Evolutionary conservation across 2,797 vertebrate genomes (phyloP), one percentile per base, ranked within the genome.

Genomic region (Clarias fuscus): DNA sequence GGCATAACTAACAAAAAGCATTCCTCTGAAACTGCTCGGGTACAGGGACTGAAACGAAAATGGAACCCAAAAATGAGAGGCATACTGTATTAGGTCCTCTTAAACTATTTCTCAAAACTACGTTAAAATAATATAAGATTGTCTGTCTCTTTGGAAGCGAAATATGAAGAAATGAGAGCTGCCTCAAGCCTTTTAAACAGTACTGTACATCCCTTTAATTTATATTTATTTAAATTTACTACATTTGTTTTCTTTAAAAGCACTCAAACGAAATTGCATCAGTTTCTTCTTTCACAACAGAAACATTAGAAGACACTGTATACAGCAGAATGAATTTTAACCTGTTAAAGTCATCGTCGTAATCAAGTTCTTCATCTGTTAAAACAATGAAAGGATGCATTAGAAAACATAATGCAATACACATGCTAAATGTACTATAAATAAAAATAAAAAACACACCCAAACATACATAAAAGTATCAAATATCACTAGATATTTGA

Each of bases 341-440:
- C 98, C 98, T 99, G 92, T 97, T 97, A 67, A 99, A 98, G 91
- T 99, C 98, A 84, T 99, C 98, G 20, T 94, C 94, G n/a, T 99
- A 99, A 61, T 98, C 96, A 0, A 94, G 89, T 0, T 98, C 96
- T 0, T 97, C 97, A 59, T 97, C 97, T 93, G 95, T 91, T 83
- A 91, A 88, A 89, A 62, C 56, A 82, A 83, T 53, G 4, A 83
- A 61, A 86, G 14, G 53, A 17, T 18, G 17, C 43, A 61, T 17
- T 22, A n/a, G 64, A 33, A 53, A 78, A 67, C 6, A 43, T 24
- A 11, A 20, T 10, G 33, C 2, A 13, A 33, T 8, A 65, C n/a
- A 43, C 22, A 20, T 24, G 7, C 11, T 10, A 11, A 18, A 65
- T 5, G 4, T 37, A 14, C 4, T 14, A 48, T 10, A 48, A 43